phyloP scores from a whole-genome alignment of 1,140 invertebrate genomes.

The Drosophila elegans region DNA sequence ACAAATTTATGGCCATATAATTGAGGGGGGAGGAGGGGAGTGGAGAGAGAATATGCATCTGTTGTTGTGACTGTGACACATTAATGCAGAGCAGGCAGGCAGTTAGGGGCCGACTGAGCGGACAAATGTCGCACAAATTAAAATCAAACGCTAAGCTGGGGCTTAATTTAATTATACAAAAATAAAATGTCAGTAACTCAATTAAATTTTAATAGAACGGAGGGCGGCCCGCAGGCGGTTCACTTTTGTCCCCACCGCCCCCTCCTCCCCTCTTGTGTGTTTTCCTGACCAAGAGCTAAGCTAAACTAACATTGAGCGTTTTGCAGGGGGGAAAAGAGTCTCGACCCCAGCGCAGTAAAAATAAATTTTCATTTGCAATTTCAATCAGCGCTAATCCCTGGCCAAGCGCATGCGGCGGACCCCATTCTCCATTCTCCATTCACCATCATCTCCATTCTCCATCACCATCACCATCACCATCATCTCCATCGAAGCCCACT shows the following conservation, averaged over 20 bases:
- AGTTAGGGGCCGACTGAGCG: slow-evolving; percentile 26
- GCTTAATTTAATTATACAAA: slow-evolving; percentile 84
- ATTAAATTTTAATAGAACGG: slow-evolving; percentile 82
- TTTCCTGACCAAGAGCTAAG: slow-evolving; percentile 41
- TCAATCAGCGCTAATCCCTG: slow-evolving; percentile 84
- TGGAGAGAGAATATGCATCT: slow-evolving; percentile 30
- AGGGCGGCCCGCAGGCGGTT: slow-evolving; percentile 37
- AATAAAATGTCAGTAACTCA: slow-evolving; percentile 84
- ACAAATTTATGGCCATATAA: slow-evolving; percentile 78
- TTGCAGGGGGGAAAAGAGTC: background rate
- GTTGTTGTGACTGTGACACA: slow-evolving; percentile 62
- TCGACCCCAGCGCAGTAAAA: slow-evolving; percentile 65
- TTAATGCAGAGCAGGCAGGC: slow-evolving; percentile 43
- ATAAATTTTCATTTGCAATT: slow-evolving; percentile 85
- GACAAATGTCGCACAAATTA: slow-evolving; percentile 83
- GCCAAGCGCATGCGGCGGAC: slow-evolving; percentile 75
- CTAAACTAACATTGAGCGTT: slow-evolving; percentile 70
- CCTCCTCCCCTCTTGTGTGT: background rate
- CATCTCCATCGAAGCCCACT: too few species aligned
- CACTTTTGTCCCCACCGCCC: too few species aligned
- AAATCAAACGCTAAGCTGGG: slow-evolving; percentile 82
- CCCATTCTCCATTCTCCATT: slow-evolving; percentile 4
- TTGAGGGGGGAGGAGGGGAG: slow-evolving; percentile 26
- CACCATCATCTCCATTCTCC: too few species aligned
- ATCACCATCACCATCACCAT: too few species aligned